Evolutionary conservation across 2,888 invertebrate species (phyloP).

Genomic region (Physocephala rufipes): DNA sequence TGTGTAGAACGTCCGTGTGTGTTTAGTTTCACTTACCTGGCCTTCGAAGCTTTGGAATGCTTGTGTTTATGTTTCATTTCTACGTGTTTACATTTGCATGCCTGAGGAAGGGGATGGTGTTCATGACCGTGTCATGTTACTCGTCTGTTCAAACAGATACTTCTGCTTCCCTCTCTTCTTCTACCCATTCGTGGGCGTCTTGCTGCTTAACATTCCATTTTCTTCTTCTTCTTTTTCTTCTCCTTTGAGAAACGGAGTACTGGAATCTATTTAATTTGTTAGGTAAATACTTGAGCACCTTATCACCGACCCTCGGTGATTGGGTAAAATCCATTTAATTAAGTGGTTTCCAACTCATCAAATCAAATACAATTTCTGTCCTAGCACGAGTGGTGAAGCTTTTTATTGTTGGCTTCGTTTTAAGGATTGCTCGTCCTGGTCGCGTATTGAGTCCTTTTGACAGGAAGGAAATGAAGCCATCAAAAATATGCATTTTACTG

Average conservation of each 20-base stretch:
- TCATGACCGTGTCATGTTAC: constrained; percentile 10
- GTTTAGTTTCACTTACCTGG: background rate
- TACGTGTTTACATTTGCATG: constrained; percentile 35
- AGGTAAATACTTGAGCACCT: constrained; percentile 33
- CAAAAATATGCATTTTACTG: too few species aligned
- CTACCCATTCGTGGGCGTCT: background rate
- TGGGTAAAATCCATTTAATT: constrained; percentile 32
- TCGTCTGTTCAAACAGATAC: constrained; percentile 24
- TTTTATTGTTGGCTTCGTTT: too few species aligned
- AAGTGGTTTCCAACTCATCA: constrained; percentile 31
- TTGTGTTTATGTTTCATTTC: constrained; percentile 36
- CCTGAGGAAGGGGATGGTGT: background rate
- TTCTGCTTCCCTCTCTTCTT: constrained; percentile 2
- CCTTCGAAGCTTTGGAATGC: background rate
- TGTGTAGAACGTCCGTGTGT: background rate
- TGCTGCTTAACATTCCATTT: background rate
- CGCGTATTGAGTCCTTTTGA: too few species aligned
- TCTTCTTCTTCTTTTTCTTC: too few species aligned
- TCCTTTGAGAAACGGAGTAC: too few species aligned
- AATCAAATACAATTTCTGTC: constrained; percentile 12
- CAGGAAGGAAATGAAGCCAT: too few species aligned
- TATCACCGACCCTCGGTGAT: constrained; percentile 28
- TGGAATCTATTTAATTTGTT: constrained; percentile 35
- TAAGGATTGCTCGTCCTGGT: too few species aligned
- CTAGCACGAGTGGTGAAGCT: background rate